Base-by-base conservation (phyloP, 2,888 invertebrate species). In the Cotesia congregata region DNA sequence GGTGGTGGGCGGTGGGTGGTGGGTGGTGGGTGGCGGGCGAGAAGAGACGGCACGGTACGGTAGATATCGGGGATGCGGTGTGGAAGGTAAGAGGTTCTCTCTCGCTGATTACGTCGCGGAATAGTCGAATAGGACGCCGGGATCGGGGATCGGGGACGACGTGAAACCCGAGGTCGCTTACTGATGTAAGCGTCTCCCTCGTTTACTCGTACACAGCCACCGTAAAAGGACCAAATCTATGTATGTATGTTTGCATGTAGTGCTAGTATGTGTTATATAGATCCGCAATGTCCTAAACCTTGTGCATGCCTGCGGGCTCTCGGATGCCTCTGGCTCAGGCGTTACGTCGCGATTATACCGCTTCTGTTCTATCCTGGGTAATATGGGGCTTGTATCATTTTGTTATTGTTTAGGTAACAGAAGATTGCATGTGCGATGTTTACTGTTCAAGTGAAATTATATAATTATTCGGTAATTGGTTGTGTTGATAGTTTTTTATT, bases 101-200 rank as follows among this genome's bases (percentile, higher is more conserved):
- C 88, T 88, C 87, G 87, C 88, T 89, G 89, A 89, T 89, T 89
- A 89, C 88, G 89, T 88, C 89, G 89, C 88, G 85, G 86, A 85
- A 85, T 87, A 86, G 88, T 86, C 87, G 86, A 88, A 50, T 50
- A 70, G 83, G 81, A 79, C 76, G 81, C 91, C 91, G 91, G 90
- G 89, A 50, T 50, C 7, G 50, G 50, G 30, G 30, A 30, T 30
- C 30, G 30, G 30, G 30, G 30, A 3, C 30, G 30, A 70, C 77
- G 77, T 74, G 69, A 38, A 75, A 70, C 62, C 75, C 75, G 69
- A 73, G 73, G 73, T 73, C 67, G 73, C 38, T 64, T 70, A 20
- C 39, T 50, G 17, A 15, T 72, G 40, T 20, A n/a, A 62, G 38
- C 39, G 20, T 59, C 69, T n/a, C 70, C 38, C 6, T 60, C 12